Base-by-base conservation (phyloP, 2,113 vertebrate genomes). In the Phalacrocorax brasilianus region DNA sequence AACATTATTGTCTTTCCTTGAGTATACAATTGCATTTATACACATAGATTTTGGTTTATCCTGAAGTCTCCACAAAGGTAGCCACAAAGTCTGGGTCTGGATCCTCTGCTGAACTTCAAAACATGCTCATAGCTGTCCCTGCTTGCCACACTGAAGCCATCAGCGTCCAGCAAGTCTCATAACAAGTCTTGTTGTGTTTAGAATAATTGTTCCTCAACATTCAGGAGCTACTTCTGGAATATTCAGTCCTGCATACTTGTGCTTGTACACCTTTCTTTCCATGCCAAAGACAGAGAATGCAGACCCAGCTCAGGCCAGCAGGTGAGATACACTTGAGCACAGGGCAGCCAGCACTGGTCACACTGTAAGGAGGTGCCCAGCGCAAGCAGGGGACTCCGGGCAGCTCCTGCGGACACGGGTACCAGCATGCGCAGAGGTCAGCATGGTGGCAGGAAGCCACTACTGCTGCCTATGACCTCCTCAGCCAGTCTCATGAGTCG, bases 301-400 rank as follows among this genome's bases (percentile, higher is more conserved):
- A 62, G 63, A 65, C 45, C 24, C 59, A 66, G 44, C 75, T 68
- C 52, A 50, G 66, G 5, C 20, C 63, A 70, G 45, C 40, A 77
- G 44, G 26, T 20, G 35, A 85, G 72, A 70, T 38, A 81, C 4
- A 3, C 21, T 35, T 19, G 38, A 13, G 16, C 6, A 3, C 1
- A 44, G 55, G 12, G 49, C 45, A 89, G 40, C 26, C 9, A n/a
- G 40, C 11, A 5, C 49, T 13, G 58, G 35, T 58, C 35, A 26
- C 0, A 0, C 27, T 71, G 52, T 79, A 40, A 14, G 75, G 40
- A 47, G 50, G 6, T 32, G 58, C 38, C 49, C 1, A 1, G 44
- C 38, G 40, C 0, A 0, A 52, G 47, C 47, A 75, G 21, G 8
- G 27, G 12, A 2, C 38, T 14, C 72, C 42, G 11, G 71, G 66